phyloP scores from a whole-genome alignment of 2,113 vertebrate species.

The Periophthalmus modestus region DNA sequence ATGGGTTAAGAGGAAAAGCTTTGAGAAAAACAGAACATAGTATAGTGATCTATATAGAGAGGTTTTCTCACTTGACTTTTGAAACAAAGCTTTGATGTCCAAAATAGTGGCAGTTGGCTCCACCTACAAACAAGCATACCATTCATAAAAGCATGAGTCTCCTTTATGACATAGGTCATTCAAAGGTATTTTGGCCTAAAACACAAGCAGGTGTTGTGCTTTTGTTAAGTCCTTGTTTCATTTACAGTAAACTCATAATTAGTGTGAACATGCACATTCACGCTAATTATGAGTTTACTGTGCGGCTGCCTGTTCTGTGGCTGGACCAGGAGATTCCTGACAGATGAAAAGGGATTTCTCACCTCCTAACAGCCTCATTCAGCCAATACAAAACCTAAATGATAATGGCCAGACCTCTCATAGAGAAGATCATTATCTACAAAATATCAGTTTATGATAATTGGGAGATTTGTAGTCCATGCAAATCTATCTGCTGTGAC shows the following conservation, averaged over 20 bases:
- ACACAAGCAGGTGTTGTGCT: neutral
- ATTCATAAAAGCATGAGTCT: neutral
- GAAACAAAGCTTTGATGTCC: conserved; percentile 91
- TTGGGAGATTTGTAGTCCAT: conserved; percentile 23
- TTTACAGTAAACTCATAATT: no score
- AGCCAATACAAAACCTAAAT: conserved; percentile 27
- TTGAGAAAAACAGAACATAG: neutral
- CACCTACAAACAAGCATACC: conserved; percentile 75
- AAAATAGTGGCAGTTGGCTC: conserved; percentile 88
- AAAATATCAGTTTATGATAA: conserved; percentile 30
- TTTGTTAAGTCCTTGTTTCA: conserved; percentile 1
- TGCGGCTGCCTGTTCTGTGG: conserved; percentile 12
- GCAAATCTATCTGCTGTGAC: conserved; percentile 23
- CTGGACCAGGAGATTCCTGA: conserved; percentile 44
- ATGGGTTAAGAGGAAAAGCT: conserved; percentile 5
- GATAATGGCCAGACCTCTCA: conserved; percentile 35
- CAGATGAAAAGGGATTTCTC: conserved; percentile 52
- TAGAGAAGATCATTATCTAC: conserved; percentile 38
- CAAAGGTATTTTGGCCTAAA: neutral
- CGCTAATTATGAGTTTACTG: conserved; percentile 20
- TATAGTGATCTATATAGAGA: neutral
- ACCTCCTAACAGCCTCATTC: conserved; percentile 52
- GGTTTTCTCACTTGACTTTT: conserved; percentile 84
- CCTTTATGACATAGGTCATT: neutral
- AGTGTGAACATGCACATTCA: conserved; percentile 6